These are phyloP conservation scores for Physocephala rufipes DNA, from an alignment of 2,888 invertebrate genomes.

Conservation along the genomic window DNA sequence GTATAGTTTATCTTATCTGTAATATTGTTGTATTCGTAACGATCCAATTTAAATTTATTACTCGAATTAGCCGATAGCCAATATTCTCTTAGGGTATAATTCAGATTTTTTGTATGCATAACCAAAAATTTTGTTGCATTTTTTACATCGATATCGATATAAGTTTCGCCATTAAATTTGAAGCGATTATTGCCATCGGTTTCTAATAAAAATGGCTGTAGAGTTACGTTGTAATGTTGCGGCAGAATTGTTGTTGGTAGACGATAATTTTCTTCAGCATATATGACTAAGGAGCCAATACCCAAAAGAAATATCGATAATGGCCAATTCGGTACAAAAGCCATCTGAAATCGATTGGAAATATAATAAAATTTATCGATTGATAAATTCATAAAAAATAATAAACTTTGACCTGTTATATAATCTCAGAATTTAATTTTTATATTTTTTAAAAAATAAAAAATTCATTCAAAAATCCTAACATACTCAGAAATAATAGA, in stretches of 20 bases:
- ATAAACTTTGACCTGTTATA: too few relatives aligned
- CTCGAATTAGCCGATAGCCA: conserved; percentile 44
- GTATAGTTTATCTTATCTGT: conserved; percentile 66
- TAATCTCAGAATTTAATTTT: too few relatives aligned
- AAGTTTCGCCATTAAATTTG: conserved; percentile 61
- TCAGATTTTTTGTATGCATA: conserved; percentile 68
- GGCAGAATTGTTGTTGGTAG: conserved; percentile 66
- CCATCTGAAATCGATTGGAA: conserved; percentile 33
- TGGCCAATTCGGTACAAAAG: neutral
- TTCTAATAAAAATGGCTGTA: conserved; percentile 68
- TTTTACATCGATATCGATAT: conserved; percentile 67
- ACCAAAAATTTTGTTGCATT: conserved; percentile 64
- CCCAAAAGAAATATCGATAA: conserved; percentile 39
- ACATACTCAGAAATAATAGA: too few relatives aligned
- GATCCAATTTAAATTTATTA: conserved; percentile 49
- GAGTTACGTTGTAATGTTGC: conserved; percentile 67
- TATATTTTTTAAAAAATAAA: too few relatives aligned
- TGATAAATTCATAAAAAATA: too few relatives aligned
- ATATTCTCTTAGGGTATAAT: conserved; percentile 47
- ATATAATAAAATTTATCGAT: too few relatives aligned
- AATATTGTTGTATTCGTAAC: conserved; percentile 48
- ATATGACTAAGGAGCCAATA: conserved; percentile 43
- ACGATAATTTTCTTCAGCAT: conserved; percentile 50
- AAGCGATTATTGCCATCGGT: conserved; percentile 53
- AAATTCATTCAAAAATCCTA: too few relatives aligned